Base-by-base conservation (phyloP, 2,888 invertebrate genomes). In the Hypolimnas misippus region DNA sequence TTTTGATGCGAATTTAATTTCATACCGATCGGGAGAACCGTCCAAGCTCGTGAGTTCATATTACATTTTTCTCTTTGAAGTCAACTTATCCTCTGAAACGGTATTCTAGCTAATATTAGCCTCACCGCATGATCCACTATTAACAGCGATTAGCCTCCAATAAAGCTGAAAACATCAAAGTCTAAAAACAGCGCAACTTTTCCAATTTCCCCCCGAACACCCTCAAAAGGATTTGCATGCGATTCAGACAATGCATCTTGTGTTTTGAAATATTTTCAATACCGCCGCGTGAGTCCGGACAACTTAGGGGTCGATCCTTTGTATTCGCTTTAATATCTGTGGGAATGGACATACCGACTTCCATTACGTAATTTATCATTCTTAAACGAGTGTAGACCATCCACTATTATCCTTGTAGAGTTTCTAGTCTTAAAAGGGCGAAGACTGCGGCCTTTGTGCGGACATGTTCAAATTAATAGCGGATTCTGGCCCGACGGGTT, bases 351-450 rank as follows among this genome's bases (percentile, higher is more conserved):
- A 89, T 87, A 84, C 88, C 89, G 86, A 86, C 81, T 65, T 89
- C 87, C 89, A 89, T 89, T 89, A 77, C 85, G 87, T 86, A 87
- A 92, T 92, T 91, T 91, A 92, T 92, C 92, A 92, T 91, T 90
- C 90, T 91, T 91, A 90, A 92, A 91, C 89, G 84, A 89, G 89
- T 84, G 75, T 79, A 82, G 84, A 86, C 82, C 79, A 81, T 84
- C 81, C 74, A 78, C 83, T 86, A 85, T 87, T 89, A 86, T 86
- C 76, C 77, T 74, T 82, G 75, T 78, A 76, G 80, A 77, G 51
- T 78, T 79, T 79, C 82, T 82, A 79, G 82, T 81, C 79, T 82
- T 77, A 67, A 79, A 85, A 83, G 87, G 84, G 82, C 86, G 81
- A 79, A 81, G 78, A 76, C 79, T 80, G 75, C 76, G 79, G 80